phyloP scores from a whole-genome alignment of 2,888 invertebrate genomes.

The Conistra vaccinii region DNA sequence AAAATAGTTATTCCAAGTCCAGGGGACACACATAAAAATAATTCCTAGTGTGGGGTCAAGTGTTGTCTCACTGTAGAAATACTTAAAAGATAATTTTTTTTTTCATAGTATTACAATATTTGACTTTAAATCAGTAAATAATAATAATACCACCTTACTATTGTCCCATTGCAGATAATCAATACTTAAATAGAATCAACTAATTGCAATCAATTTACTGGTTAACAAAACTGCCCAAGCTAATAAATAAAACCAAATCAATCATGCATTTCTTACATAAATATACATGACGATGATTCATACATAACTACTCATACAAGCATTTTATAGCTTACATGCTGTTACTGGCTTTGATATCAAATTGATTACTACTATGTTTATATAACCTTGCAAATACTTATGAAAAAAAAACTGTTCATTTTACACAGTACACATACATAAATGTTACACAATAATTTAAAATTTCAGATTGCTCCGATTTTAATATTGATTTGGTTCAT shows the following conservation, averaged over 20 bases:
- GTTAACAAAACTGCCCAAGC: background rate
- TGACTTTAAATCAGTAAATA: background rate
- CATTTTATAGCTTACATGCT: slow-evolving; percentile 26
- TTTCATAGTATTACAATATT: background rate
- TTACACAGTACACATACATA: background rate
- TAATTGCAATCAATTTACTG: background rate
- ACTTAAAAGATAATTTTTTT: too few relatives aligned
- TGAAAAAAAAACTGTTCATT: slow-evolving; percentile 1
- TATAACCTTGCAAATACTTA: slow-evolving; percentile 19
- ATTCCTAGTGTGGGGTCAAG: background rate
- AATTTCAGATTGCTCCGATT: background rate
- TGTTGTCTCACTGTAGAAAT: background rate
- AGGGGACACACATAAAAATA: background rate
- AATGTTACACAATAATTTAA: slow-evolving; percentile 3
- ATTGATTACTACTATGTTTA: slow-evolving; percentile 32
- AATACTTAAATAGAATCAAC: background rate
- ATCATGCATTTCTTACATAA: slow-evolving; percentile 10
- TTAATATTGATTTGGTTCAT: background rate
- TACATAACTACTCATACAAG: background rate
- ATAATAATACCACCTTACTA: background rate
- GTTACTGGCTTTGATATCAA: slow-evolving; percentile 29
- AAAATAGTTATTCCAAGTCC: background rate
- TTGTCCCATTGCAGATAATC: too few relatives aligned
- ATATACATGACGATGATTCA: slow-evolving; percentile 8
- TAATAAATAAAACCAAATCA: background rate